Conservation (phyloP, 2,113 vertebrate species). For the Pachyramphus minor region DNA sequence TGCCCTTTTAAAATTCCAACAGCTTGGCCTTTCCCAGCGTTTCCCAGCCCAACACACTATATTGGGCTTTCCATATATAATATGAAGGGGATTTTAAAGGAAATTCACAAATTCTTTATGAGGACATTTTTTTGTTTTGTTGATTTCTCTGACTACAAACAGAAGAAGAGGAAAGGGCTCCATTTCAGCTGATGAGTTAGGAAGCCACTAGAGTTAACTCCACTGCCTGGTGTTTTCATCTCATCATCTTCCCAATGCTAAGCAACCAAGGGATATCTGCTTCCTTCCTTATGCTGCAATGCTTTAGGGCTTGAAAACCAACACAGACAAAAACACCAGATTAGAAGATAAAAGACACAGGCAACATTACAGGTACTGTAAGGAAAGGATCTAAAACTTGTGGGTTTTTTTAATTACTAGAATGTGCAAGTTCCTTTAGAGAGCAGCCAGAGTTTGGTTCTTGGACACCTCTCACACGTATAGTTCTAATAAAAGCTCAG, state of each 20-base stretch:
- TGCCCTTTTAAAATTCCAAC: background rate
- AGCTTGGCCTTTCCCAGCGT: background rate
- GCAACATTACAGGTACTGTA: background rate
- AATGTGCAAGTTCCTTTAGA: background rate
- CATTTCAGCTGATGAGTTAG: background rate
- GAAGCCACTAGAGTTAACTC: background rate
- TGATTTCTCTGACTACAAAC: background rate
- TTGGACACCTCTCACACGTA: background rate
- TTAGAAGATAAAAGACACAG: background rate
- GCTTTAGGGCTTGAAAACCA: background rate
- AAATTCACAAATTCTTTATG: background rate
- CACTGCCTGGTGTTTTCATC: background rate
- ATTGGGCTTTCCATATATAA: background rate
- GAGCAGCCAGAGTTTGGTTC: background rate
- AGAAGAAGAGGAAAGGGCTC: background rate
- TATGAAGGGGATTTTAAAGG: background rate
- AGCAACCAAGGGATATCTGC: background rate
- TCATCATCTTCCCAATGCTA: conserved; percentile 4
- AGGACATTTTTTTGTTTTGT: background rate
- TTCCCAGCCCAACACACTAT: background rate
- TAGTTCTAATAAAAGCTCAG: background rate
- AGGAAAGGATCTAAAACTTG: background rate
- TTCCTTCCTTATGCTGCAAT: background rate
- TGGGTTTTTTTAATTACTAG: background rate
- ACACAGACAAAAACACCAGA: background rate